Conservation (phyloP, 2,113 vertebrate species). For the Podiceps cristatus region DNA sequence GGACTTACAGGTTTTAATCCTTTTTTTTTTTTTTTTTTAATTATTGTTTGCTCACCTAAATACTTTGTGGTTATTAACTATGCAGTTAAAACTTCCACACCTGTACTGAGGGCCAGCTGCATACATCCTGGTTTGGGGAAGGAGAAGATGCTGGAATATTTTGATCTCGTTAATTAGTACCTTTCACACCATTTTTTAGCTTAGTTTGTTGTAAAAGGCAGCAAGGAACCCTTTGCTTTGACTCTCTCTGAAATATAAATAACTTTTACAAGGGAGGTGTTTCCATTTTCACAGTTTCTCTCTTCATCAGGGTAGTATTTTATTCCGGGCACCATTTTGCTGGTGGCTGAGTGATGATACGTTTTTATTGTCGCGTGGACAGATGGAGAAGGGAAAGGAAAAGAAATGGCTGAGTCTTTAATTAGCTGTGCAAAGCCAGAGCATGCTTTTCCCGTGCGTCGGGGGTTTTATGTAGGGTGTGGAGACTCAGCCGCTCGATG, state of each 20-base stretch:
- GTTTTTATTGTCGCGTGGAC: slow-evolving; percentile 64
- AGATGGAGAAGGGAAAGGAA: slow-evolving; percentile 74
- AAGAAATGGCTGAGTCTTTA: slow-evolving; percentile 71
- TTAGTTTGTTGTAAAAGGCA: neutral
- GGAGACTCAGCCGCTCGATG: slow-evolving; percentile 46
- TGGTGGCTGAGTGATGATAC: slow-evolving; percentile 51
- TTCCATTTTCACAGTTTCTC: slow-evolving; percentile 32
- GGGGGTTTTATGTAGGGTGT: slow-evolving; percentile 53
- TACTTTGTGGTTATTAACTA: neutral
- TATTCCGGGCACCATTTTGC: slow-evolving; percentile 54
- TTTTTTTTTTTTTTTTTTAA: neutral
- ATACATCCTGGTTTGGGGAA: neutral
- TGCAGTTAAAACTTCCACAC: neutral
- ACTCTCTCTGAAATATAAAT: slow-evolving; percentile 11
- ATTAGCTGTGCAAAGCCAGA: slow-evolving; percentile 71
- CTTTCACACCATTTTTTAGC: neutral
- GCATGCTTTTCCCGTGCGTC: slow-evolving; percentile 63
- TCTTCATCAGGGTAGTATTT: slow-evolving; percentile 46
- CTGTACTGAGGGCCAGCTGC: neutral
- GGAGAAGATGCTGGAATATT: neutral
- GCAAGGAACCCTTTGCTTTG: neutral
- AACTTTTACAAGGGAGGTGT: neutral
- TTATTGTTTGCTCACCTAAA: neutral
- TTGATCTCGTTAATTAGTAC: slow-evolving; percentile 14
- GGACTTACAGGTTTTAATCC: neutral